Conservation (phyloP, 1,140 invertebrate genomes). For the Lepidurus apus region DNA sequence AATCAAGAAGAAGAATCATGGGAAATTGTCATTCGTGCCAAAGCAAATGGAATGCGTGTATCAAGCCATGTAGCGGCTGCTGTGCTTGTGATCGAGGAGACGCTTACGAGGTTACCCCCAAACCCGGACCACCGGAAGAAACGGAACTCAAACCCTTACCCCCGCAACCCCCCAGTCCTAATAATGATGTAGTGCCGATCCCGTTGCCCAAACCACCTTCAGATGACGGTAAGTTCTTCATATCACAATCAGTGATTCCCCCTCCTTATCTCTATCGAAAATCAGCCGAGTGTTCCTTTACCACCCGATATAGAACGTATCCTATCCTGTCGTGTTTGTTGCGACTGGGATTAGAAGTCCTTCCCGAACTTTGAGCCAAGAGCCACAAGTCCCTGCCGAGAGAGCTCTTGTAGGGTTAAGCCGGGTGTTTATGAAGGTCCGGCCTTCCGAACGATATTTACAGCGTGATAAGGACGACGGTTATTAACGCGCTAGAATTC, state of each 20-base stretch:
- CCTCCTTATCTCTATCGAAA: neutral
- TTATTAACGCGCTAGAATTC: no score
- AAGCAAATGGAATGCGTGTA: neutral
- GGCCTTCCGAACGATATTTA: no score
- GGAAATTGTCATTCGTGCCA: constrained; percentile 1
- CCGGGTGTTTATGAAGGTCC: no score
- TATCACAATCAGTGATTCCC: neutral
- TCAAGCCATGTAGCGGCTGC: neutral
- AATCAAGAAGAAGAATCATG: neutral
- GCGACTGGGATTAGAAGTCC: no score
- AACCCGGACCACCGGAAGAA: neutral
- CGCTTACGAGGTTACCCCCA: neutral
- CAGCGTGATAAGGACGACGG: no score
- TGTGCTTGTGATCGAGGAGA: neutral
- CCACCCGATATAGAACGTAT: no score
- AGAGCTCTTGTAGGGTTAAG: no score
- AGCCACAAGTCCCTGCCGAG: no score
- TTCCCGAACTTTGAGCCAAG: no score
- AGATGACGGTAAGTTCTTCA: neutral
- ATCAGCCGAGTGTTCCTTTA: no score
- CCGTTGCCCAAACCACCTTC: constrained; percentile 4
- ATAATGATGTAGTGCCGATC: neutral
- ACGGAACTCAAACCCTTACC: neutral
- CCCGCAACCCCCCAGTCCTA: neutral
- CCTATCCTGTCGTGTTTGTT: no score